These are phyloP conservation scores for Aleiodes leptofemur DNA, from an alignment of 2,888 invertebrate species.

Conservation along the genomic window DNA sequence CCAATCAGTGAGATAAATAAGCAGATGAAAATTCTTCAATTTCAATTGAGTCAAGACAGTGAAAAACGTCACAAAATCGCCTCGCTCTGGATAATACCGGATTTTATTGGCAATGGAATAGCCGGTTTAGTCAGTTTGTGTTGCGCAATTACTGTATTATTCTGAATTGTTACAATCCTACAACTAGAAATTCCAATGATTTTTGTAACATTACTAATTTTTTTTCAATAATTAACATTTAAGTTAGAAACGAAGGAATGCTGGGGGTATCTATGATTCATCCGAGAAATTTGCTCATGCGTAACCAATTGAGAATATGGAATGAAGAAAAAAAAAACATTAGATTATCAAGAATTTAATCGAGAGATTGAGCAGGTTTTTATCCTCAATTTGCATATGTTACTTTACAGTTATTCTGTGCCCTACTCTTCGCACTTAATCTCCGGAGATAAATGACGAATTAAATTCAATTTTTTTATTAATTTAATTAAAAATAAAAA, in stretches of 20 bases:
- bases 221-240: background rate
- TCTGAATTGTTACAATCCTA: conserved; percentile 32
- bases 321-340: too few species aligned
- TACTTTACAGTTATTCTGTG: too few species aligned
- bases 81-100: conserved; percentile 64
- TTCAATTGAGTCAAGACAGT: conserved; percentile 2
- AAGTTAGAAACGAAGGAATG: too few species aligned
- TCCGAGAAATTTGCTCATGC: too few species aligned
- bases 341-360: too few species aligned
- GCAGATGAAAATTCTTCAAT: background rate
- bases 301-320: too few species aligned
- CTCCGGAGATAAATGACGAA: too few species aligned
- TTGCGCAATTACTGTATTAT: conserved; percentile 44
- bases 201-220: background rate
- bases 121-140: conserved; percentile 31
- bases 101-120: conserved; percentile 62
- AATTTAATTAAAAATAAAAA: too few species aligned
- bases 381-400: too few species aligned
- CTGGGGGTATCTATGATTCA: background rate
- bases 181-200: conserved; percentile 8
- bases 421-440: too few species aligned
- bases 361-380: too few species aligned
- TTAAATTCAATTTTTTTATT: too few species aligned
- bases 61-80: conserved; percentile 53
- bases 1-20: background rate